Percentiles rank a stretch among this genome's conserved stretches.
Conservation (phyloP, 2,888 invertebrate species). For the Xylophagus ater region DNA sequence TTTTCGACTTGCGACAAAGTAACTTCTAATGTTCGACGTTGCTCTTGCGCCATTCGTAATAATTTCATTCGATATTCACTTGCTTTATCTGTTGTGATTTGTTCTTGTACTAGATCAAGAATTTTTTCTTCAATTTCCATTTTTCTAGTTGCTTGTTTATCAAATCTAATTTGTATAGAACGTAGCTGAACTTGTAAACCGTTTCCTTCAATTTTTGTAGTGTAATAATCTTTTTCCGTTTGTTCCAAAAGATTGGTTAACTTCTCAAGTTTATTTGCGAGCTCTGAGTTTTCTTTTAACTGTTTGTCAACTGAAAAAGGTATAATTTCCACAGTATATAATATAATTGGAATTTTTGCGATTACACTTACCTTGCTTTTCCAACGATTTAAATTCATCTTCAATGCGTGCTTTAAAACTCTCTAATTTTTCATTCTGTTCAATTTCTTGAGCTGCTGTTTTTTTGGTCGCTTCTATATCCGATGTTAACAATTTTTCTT, state of each 20-base stretch:
- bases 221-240: constrained; percentile 49
- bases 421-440: constrained; percentile 51
- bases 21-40: constrained; percentile 37
- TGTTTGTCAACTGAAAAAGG: constrained; percentile 1
- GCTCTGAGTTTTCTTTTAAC: neutral
- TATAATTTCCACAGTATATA: constrained; percentile 31
- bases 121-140: constrained; percentile 53
- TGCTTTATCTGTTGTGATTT: constrained; percentile 57
- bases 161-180: constrained; percentile 35
- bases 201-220: constrained; percentile 39
- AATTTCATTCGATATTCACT: constrained; percentile 42
- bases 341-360: too few relatives aligned
- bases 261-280: constrained; percentile 43
- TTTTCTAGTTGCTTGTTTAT: constrained; percentile 45
- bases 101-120: constrained; percentile 52
- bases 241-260: constrained; percentile 48
- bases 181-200: constrained; percentile 32
- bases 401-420: constrained; percentile 47
- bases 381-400: constrained; percentile 44
- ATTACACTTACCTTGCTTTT: constrained; percentile 37
- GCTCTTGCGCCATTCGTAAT: constrained; percentile 39
- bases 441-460: constrained; percentile 52
- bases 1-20: constrained; percentile 41
- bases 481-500: constrained; percentile 43
- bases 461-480: constrained; percentile 59